Percentiles rank a stretch among this genome's conserved stretches.
Conservation (phyloP, 2,797 vertebrate genomes). For the Phrynocephalus vlangalii region DNA sequence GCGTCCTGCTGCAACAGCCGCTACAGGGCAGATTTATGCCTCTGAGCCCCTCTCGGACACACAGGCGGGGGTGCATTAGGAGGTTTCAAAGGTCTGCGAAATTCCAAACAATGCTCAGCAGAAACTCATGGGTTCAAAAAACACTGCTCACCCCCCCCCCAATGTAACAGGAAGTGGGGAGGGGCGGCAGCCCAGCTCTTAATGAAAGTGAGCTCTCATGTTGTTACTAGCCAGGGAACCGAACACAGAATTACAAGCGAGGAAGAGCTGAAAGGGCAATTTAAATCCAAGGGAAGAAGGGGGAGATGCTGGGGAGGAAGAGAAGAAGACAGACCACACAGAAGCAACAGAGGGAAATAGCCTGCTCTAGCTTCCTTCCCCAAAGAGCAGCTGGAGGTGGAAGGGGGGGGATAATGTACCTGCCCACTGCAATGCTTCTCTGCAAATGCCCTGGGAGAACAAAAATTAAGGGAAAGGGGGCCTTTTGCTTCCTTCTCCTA, state of each 20-base stretch:
- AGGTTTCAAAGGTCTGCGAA: slow-evolving; percentile 52
- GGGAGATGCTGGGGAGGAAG: neutral
- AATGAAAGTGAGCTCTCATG: slow-evolving; percentile 25
- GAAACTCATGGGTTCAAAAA: slow-evolving; percentile 21
- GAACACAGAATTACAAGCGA: slow-evolving; percentile 23
- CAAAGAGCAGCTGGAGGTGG: neutral
- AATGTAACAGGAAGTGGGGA: slow-evolving; percentile 23
- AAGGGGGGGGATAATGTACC: neutral
- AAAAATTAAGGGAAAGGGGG: slow-evolving; percentile 1
- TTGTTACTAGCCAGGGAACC: slow-evolving; percentile 39
- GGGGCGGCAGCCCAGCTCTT: neutral
- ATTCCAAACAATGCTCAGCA: slow-evolving; percentile 50
- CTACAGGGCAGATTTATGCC: slow-evolving; percentile 42
- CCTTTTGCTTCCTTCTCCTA: neutral
- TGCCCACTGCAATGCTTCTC: slow-evolving; percentile 20
- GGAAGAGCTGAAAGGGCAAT: neutral
- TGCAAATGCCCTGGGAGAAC: neutral
- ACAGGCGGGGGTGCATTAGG: slow-evolving; percentile 31
- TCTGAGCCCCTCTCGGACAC: slow-evolving; percentile 22
- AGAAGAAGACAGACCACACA: neutral
- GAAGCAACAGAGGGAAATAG: neutral
- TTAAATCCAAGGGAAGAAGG: slow-evolving; percentile 19
- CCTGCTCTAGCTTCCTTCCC: neutral
- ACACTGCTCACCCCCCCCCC: neutral
- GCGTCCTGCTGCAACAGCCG: neutral